Evolutionary conservation across 2,797 vertebrate species (phyloP), one percentile per base, ranked within the genome.

Genomic region (Linurgus olivaceus): DNA sequence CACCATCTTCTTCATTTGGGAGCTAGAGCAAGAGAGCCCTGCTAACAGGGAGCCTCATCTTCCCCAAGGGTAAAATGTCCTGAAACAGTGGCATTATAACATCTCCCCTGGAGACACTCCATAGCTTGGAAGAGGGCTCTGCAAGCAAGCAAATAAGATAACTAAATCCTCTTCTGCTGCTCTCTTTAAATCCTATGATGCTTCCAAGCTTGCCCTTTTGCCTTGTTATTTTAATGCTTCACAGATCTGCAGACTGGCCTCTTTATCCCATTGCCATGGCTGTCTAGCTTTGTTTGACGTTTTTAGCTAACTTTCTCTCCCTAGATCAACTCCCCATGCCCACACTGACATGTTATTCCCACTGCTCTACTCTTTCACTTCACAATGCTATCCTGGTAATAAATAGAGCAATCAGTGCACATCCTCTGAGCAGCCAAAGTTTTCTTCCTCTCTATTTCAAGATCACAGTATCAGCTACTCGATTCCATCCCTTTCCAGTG

Each of bases 231-330:
- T 90, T 63, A 94, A 90, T 94, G 77, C 74, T 94, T 86, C 93
- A 63, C 19, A 94, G 91, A 86, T 93, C 90, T 85, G 88, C 73
- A 96, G 92, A 81, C 86, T 83, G 75, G 93, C 73, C 91, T 90
- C 85, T 89, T 94, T 86, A 93, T 92, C 90, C 87, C 89, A 94
- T 68, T 91, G 91, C 72, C 78, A 89, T 81, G 91, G 84, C 85
- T 93, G 85, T 93, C 76, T 86, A 70, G 62, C 54, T 86, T 90
- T 75, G 58, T 72, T 73, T 86, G 91, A 95, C 76, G 86, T 86
- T 92, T 94, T 86, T 63, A 91, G 70, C 40, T 93, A 74, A 84
- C 51, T 88, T 91, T 52, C 45, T 86, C 85, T 84, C 59, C 42
- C 70, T 58, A 84, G 73, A 93, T 90, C 85, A 86, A 63, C 59